Evolutionary conservation across 2,113 vertebrate species (phyloP).

Genomic region (Gymnocephalus cernua): DNA sequence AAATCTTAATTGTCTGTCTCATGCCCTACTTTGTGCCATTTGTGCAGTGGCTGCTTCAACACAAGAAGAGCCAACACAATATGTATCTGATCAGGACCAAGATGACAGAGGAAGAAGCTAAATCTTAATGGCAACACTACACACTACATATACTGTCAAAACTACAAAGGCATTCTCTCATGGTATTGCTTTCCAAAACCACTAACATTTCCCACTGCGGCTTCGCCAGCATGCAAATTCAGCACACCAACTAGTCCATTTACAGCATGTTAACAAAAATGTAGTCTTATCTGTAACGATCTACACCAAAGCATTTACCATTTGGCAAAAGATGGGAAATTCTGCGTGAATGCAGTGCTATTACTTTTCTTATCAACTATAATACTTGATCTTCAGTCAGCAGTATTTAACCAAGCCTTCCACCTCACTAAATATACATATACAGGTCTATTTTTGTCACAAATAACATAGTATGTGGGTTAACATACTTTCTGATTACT

Average conservation of each 20-base stretch:
- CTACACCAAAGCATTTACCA: background rate
- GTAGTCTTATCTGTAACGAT: slow-evolving; percentile 19
- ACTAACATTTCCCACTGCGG: slow-evolving; percentile 5
- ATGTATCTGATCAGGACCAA: slow-evolving; percentile 7
- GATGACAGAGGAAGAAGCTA: background rate
- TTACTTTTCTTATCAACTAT: slow-evolving; percentile 15
- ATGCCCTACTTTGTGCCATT: slow-evolving; percentile 54
- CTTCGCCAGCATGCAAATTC: slow-evolving; percentile 7
- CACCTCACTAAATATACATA: background rate
- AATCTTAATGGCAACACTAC: slow-evolving; percentile 1
- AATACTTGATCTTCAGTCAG: background rate
- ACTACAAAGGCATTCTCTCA: slow-evolving; percentile 3
- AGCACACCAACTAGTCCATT: slow-evolving; percentile 3
- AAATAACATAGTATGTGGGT: background rate
- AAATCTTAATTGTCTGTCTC: slow-evolving; percentile 65
- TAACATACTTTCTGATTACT: background rate
- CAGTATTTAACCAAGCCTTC: background rate
- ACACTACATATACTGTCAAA: background rate
- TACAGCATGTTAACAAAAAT: slow-evolving; percentile 18
- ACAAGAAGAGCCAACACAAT: background rate
- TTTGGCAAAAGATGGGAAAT: slow-evolving; percentile 21
- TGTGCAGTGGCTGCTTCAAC: slow-evolving; percentile 23
- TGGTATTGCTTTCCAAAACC: background rate
- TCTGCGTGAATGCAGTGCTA: slow-evolving; percentile 7
- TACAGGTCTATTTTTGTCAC: slow-evolving; percentile 1